Evolutionary conservation across 2,113 vertebrate genomes (phyloP).

Genomic region (Anoura caudifer): DNA sequence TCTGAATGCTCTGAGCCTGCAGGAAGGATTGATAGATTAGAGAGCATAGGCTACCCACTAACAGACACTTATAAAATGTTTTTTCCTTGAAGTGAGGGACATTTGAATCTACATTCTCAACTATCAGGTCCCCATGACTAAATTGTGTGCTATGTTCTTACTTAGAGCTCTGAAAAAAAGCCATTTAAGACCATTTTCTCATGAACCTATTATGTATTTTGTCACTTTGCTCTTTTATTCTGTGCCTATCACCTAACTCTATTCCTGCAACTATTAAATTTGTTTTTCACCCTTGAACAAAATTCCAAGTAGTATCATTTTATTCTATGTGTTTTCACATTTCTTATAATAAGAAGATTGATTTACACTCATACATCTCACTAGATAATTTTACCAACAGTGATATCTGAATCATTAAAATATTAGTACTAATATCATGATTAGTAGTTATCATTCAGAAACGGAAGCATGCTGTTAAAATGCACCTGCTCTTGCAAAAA

Average conservation of each 20-base stretch:
- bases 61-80: neutral
- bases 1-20: neutral
- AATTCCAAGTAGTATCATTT: neutral
- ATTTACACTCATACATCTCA: neutral
- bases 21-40: neutral
- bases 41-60: neutral
- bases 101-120: neutral
- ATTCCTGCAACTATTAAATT: neutral
- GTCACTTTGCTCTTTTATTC: neutral
- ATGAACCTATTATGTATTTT: neutral
- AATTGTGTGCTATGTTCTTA: neutral
- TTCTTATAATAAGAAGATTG: conserved; percentile 12
- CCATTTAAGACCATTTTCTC: neutral
- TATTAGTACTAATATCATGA: conserved; percentile 2
- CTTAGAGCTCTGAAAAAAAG: neutral
- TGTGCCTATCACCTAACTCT: neutral
- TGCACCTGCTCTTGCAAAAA: conserved; percentile 29
- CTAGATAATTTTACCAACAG: neutral
- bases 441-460: conserved; percentile 16
- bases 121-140: neutral
- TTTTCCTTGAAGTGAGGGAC: neutral
- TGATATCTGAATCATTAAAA: neutral
- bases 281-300: neutral
- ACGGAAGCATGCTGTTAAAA: conserved; percentile 29
- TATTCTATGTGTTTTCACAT: neutral